These are phyloP conservation scores for Esox masquinongy DNA, from an alignment of 2,797 vertebrate genomes.

Conservation along the genomic window DNA sequence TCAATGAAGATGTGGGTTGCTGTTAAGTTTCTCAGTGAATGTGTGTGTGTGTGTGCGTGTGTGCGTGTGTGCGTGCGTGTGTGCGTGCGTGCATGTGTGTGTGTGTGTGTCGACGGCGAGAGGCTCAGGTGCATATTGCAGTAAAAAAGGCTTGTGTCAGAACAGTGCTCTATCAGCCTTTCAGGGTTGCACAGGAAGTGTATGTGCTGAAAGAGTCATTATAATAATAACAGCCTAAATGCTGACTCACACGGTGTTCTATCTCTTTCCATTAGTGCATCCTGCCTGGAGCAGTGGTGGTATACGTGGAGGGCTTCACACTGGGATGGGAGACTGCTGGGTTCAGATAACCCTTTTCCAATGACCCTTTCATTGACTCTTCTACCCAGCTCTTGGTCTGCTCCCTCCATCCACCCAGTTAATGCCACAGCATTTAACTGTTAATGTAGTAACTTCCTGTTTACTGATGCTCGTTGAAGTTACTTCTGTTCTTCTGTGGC, in stretches of 20 bases:
- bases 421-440: constrained; percentile 33
- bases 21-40: neutral
- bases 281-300: constrained; percentile 21
- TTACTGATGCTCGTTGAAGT: neutral
- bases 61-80: neutral
- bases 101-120: neutral
- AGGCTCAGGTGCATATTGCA: constrained; percentile 56
- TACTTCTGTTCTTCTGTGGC: constrained; percentile 37
- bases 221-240: constrained; percentile 32
- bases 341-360: constrained; percentile 17
- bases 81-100: neutral
- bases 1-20: neutral
- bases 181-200: constrained; percentile 55
- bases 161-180: constrained; percentile 57
- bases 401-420: neutral
- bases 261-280: constrained; percentile 13
- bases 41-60: neutral
- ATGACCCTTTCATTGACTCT: constrained; percentile 27
- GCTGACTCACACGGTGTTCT: constrained; percentile 48
- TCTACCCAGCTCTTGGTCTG: constrained; percentile 12
- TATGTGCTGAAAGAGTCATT: constrained; percentile 38
- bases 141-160: constrained; percentile 53
- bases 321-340: constrained; percentile 17
- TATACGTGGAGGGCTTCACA: constrained; percentile 12
- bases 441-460: constrained; percentile 58